Evolutionary conservation across 2,113 vertebrate species (phyloP).

Genomic region (Hylia prasina): DNA sequence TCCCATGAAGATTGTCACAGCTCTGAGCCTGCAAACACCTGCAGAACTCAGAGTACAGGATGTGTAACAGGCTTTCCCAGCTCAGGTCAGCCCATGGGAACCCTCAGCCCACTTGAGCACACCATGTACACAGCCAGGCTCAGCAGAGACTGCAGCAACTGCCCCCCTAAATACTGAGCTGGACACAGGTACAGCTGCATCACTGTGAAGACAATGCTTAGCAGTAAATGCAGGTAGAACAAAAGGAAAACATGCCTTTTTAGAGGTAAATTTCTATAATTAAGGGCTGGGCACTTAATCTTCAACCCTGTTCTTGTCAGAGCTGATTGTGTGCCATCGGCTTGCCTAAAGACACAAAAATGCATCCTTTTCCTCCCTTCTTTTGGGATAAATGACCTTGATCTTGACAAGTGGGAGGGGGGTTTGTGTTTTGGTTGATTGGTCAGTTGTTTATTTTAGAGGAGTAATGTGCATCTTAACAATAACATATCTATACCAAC

Average conservation of each 20-base stretch:
- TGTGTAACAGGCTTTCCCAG: not conserved
- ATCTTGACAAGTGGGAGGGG: not conserved
- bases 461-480: not conserved
- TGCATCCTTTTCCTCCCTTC: not conserved
- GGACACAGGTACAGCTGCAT: not conserved
- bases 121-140: not conserved
- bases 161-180: too few species aligned
- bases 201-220: not conserved
- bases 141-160: not conserved
- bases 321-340: not conserved
- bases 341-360: not conserved
- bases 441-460: not conserved
- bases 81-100: too few species aligned
- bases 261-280: not conserved
- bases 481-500: not conserved
- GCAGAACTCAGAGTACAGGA: fast-evolving
- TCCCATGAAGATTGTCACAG: not conserved
- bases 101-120: fast-evolving
- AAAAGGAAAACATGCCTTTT: not conserved
- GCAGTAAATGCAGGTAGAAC: not conserved
- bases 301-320: not conserved
- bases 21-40: not conserved
- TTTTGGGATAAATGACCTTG: not conserved
- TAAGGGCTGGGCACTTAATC: not conserved
- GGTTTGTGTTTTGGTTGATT: not conserved